Evolutionary conservation across 2,888 invertebrate species (phyloP).

Genomic region (Rhingia campestris): DNA sequence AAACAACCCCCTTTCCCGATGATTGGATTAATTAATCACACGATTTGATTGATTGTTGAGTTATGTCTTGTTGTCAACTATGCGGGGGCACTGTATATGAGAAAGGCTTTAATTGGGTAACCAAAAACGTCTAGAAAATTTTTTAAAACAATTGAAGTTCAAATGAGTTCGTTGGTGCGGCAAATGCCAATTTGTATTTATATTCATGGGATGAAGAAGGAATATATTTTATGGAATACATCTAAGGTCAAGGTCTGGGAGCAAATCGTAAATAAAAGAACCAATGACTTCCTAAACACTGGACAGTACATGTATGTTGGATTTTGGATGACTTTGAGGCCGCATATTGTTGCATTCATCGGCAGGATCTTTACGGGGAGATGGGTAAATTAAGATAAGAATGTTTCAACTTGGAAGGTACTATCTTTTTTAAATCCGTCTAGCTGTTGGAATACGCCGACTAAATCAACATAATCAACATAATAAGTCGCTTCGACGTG

Average conservation of each 20-base stretch:
- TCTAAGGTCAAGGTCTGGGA: constrained; percentile 33
- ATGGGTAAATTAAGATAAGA: too few relatives aligned
- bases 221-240: neutral
- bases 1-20: constrained; percentile 39
- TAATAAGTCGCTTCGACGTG: too few relatives aligned
- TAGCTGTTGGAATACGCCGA: too few relatives aligned
- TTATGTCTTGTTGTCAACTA: constrained; percentile 13
- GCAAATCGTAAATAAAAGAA: neutral
- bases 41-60: constrained; percentile 54
- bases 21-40: constrained; percentile 50
- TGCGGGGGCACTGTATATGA: neutral
- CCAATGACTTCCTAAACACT: too few relatives aligned
- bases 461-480: too few relatives aligned
- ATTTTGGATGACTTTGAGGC: too few relatives aligned
- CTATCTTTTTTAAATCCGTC: too few relatives aligned
- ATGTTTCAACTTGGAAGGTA: too few relatives aligned
- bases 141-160: constrained; percentile 14
- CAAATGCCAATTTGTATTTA: neutral
- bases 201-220: constrained; percentile 9
- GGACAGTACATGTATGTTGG: too few relatives aligned
- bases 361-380: too few relatives aligned
- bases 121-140: constrained; percentile 37
- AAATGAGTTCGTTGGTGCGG: neutral
- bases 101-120: constrained; percentile 20
- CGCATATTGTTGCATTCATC: too few relatives aligned